Evolutionary conservation across 2,113 vertebrate genomes (phyloP), one percentile per base, ranked within the genome.

Genomic region (Egretta garzetta): DNA sequence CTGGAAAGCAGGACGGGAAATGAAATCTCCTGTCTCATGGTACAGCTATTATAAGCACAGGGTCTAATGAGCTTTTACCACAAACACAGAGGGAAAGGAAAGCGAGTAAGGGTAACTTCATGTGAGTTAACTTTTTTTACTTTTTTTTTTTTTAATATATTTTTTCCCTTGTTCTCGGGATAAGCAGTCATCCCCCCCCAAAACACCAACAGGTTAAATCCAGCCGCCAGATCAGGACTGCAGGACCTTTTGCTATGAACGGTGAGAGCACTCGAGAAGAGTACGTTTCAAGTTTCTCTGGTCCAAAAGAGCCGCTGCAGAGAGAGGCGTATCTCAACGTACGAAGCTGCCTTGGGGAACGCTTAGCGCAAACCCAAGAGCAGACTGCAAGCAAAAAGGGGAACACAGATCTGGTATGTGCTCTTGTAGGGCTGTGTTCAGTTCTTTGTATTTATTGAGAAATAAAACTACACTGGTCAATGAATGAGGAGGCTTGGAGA

Each of bases 21-120:
- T n/a, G 56, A 92, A 77, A 76, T 92, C 75, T 90, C 90, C 86
- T 74, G 63, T 52, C 90, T 92, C 82, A 59, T n/a, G 64, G 73
- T 74, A 67, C 52, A 83, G 79, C 88, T 94, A 33, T 67, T 88
- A 41, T 9, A 80, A 37, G 59, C 68, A 59, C 71, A 32, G 79
- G 10, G 41, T 68, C 47, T 75, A 56, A 80, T 70, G 62, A 88
- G 75, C 80, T 77, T 56, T 35, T 55, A 55, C 86, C 82, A 72
- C 68, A 93, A 88, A 74, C 82, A 27, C 73, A 32, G 55, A 2
- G 2, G 79, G 81, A 68, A 79, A 41, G 73, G 87, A 94, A 75
- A 93, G 59, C 9, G 4, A 49, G 39, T 26, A 22, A 66, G 71
- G 41, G 66, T 59, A 35, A 56, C 32, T 74, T 67, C 7, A n/a